Base-by-base conservation (phyloP, 2,113 vertebrate genomes). In the Microcebus murinus region DNA sequence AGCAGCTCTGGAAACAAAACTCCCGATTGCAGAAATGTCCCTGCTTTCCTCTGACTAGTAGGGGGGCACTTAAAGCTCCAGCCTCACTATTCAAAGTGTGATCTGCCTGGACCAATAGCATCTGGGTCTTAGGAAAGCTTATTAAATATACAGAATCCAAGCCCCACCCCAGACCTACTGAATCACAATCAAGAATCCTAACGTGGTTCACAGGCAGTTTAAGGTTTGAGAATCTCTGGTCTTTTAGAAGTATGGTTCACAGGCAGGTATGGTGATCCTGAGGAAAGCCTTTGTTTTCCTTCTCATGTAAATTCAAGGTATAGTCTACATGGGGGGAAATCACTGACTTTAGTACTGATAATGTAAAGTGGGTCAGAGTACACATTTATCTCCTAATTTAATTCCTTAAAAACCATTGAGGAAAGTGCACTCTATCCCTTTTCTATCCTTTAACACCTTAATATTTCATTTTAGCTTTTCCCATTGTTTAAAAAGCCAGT, bases 351-450 rank as follows among this genome's bases (percentile, higher is more conserved):
- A 31, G 18, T 91, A 50, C 36, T 71, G 27, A 68, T 80, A 61
- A 90, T 80, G 70, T 20, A n/a, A 96, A 93, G 61, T 82, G 61
- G 63, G 34, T 79, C 70, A 95, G 57, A 85, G 9, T 90, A 20
- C 34, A 70, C 39, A 61, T 95, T 94, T 45, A 57, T 79, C 65
- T 94, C 31, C 83, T 65, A 61, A 48, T 86, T 42, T n/a, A 83
- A 8, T 84, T 84, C 15, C 65, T 92, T 85, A 67, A 76, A 85
- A 96, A 89, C 55, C 65, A 31, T 31, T 21, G 79, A 77, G 63
- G 7, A 61, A 83, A 7, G 20, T 82, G 29, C 12, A n/a, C n/a
- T 63, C 11, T 39, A 15, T 81, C 13, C 29, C 15, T 76, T 93
- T 90, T 65, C 76, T 79, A 13, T 86, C 52, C n/a, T 88, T 94